Evolutionary conservation across 2,888 invertebrate genomes (phyloP), one percentile per base, ranked within the genome.

Genomic region (Eupithecia vulgata): DNA sequence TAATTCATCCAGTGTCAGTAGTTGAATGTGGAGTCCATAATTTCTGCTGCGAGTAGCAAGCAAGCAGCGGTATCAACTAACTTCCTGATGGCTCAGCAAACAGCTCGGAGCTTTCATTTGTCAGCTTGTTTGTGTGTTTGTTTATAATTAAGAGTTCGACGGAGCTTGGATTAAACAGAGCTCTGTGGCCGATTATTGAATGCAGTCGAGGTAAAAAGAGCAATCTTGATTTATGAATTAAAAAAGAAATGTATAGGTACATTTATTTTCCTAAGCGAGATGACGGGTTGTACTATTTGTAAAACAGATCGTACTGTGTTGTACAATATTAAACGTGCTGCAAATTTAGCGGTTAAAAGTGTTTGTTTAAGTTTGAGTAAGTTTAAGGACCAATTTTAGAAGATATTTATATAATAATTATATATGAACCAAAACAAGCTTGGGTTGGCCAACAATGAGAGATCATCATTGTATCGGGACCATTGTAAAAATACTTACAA

Each of bases 111-210:
- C 70, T 25, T 75, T 66, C 70, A 74, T 74, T 74, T 76, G 75
- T 70, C 65, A 57, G 57, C 57, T 25, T 78, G 76, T 77, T 76
- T 79, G 78, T 69, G 65, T 79, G 76, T 83, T 81, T 81, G 78
- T 78, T 76, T 80, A 80, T 79, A 79, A 82, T 77, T 79, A 78
- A 75, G 70, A 79, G 75, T 78, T 79, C 69, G 61, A 76, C 80
- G 79, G 65, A 75, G 67, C 67, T 35, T 37, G 48, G 74, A 70
- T 76, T 81, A 78, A 73, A 76, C 73, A 59, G 57, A 67, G 73
- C 70, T 64, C 8, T 35, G 34, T 17, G 61, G 17, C 17, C 34
- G 57, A 57, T 57, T 57, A 25, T 25, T 12, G 57, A 5, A 25
- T 57, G 57, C 10, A 25, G 12, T 13, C 5, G 57, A 57, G 25